phyloP scores from a whole-genome alignment of 2,797 vertebrate species.

The Rhinichthys osculus region DNA sequence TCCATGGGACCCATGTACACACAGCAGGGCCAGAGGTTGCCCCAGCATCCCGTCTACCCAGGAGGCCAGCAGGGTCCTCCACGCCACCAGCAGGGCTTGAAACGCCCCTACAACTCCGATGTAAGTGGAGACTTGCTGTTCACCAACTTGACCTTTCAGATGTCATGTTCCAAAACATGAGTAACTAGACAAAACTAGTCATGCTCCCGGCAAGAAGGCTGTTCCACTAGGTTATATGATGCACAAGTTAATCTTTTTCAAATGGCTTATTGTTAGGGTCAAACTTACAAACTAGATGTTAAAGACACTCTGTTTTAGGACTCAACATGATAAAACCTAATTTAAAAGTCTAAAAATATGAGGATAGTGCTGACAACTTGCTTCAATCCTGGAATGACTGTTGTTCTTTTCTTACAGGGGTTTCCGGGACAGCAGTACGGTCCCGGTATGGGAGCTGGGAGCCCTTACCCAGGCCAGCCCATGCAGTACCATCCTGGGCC shows the following conservation, averaged over 20 bases:
- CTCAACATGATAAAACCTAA: neutral
- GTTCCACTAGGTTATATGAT: too few species aligned
- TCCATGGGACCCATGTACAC: slow-evolving; percentile 79
- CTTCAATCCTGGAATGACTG: neutral
- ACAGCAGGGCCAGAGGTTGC: slow-evolving; percentile 83
- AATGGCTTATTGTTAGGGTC: neutral
- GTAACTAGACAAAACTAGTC: too few species aligned
- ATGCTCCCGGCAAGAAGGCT: too few species aligned
- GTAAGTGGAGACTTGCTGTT: slow-evolving; percentile 70
- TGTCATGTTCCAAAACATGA: neutral
- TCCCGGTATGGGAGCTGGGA: slow-evolving; percentile 69
- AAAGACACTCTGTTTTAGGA: neutral
- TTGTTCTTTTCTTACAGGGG: slow-evolving; percentile 63
- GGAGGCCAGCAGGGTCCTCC: slow-evolving; percentile 82
- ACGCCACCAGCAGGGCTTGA: slow-evolving; percentile 80
- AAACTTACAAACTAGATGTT: neutral
- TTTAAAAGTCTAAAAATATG: neutral
- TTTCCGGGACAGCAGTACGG: slow-evolving; percentile 78
- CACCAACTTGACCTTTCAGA: neutral
- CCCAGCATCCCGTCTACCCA: slow-evolving; percentile 84
- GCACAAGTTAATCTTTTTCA: neutral
- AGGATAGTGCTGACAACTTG: neutral
- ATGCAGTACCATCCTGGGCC: slow-evolving; percentile 85
- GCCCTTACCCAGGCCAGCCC: slow-evolving; percentile 83
- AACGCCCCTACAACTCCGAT: slow-evolving; percentile 87